Conservation (phyloP, 2,888 invertebrate species). For the Bruchidius siliquastri region DNA sequence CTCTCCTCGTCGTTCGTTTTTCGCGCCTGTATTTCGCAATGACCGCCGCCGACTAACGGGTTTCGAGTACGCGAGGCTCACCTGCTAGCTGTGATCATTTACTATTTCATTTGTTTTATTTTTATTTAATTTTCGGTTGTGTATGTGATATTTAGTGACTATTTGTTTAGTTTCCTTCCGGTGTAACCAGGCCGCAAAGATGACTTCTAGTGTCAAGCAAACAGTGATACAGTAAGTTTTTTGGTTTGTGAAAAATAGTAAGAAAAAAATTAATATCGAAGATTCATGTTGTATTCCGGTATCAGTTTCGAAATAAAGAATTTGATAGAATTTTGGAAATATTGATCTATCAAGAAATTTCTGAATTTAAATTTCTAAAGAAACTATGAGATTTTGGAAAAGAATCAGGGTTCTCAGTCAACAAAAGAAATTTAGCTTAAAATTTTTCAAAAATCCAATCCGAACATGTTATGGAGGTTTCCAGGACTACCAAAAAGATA, state of each 20-base stretch:
- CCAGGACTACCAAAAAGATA: too few species aligned
- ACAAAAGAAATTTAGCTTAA: too few species aligned
- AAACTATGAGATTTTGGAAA: too few species aligned
- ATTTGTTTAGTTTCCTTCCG: neutral
- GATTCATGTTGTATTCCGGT: too few species aligned
- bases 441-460: too few species aligned
- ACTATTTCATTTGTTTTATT: neutral
- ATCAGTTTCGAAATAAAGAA: too few species aligned
- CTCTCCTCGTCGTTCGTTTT: neutral
- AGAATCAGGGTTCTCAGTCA: too few species aligned
- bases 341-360: too few species aligned
- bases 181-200: conserved; percentile 22
- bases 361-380: too few species aligned
- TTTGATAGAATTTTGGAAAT: too few species aligned
- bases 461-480: too few species aligned
- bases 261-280: too few species aligned
- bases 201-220: conserved; percentile 54
- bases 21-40: neutral
- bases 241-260: neutral
- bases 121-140: neutral
- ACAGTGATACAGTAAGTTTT: conserved; percentile 53
- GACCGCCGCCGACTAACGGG: conserved; percentile 5
- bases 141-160: neutral
- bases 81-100: neutral
- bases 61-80: conserved; percentile 14